Conservation (phyloP, 2,888 invertebrate genomes). For the Xestia c-nigrum region DNA sequence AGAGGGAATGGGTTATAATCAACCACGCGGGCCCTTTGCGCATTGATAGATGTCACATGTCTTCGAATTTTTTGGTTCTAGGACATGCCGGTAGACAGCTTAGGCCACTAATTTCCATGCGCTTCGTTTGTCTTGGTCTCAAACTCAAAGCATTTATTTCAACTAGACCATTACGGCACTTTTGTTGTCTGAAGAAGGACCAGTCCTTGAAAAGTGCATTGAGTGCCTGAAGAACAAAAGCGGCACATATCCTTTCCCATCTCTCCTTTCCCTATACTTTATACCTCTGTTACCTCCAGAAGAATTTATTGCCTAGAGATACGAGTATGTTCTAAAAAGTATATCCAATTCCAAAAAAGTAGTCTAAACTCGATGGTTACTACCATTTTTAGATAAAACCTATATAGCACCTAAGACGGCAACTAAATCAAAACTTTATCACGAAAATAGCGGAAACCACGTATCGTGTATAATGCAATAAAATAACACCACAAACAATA, state of each 20-base stretch:
- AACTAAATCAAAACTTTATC: neutral
- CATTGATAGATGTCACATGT: too few relatives aligned
- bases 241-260: neutral
- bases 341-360: neutral
- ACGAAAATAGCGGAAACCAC: neutral
- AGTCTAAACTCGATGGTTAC: neutral
- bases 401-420: neutral
- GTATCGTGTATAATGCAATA: conserved; percentile 10
- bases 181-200: neutral
- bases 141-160: too few relatives aligned
- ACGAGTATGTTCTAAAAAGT: neutral
- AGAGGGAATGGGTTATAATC: too few relatives aligned
- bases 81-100: too few relatives aligned
- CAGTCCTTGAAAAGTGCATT: too few relatives aligned
- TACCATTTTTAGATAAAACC: neutral
- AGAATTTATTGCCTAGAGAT: too few relatives aligned
- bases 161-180: too few relatives aligned
- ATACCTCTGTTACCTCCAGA: too few relatives aligned
- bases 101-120: too few relatives aligned
- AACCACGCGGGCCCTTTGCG: too few relatives aligned
- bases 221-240: neutral
- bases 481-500: conserved; percentile 39
- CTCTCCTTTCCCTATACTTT: neutral
- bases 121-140: neutral
- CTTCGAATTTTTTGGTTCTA: too few relatives aligned